Evolutionary conservation across 2,888 invertebrate genomes (phyloP).

Genomic region (Parelbella ahira): DNA sequence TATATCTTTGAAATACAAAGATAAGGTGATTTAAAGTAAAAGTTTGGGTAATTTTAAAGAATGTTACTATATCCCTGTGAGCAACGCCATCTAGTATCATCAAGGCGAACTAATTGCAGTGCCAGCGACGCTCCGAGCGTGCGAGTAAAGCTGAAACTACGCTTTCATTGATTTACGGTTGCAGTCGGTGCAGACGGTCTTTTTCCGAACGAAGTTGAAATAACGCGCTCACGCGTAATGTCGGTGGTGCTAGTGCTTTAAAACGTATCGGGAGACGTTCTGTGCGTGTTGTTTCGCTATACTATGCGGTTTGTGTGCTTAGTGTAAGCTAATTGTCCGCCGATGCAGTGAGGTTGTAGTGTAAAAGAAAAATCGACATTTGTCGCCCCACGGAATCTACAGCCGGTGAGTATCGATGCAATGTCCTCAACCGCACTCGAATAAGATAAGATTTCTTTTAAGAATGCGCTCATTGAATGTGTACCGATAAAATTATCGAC

Average conservation of each 20-base stretch:
- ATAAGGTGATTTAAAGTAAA: too few species aligned
- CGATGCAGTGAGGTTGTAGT: constrained; percentile 55
- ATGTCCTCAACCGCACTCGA: constrained; percentile 43
- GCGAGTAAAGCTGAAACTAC: constrained; percentile 54
- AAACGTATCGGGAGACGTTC: constrained; percentile 52
- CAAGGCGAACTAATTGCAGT: constrained; percentile 24
- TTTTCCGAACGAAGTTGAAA: constrained; percentile 66
- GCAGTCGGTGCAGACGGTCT: constrained; percentile 59
- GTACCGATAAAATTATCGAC: constrained; percentile 18
- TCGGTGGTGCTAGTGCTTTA: constrained; percentile 73
- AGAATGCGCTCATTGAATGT: constrained; percentile 29
- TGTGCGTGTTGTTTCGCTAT: constrained; percentile 66
- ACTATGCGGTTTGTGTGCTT: constrained; percentile 69
- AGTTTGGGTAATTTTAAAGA: too few species aligned
- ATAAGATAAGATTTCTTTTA: constrained; percentile 46
- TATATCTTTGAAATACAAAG: too few species aligned
- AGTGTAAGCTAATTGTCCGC: constrained; percentile 65
- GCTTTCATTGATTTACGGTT: constrained; percentile 71
- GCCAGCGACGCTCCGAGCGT: constrained; percentile 43
- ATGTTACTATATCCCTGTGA: too few species aligned
- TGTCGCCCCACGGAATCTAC: constrained; percentile 49
- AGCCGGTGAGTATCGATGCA: constrained; percentile 62
- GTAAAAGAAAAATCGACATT: constrained; percentile 55
- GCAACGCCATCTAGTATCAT: constrained; percentile 53
- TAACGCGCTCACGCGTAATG: constrained; percentile 64